Percentiles rank a stretch among this genome's conserved stretches.
These are phyloP conservation scores for Phragmatobia fuliginosa DNA, from an alignment of 2,888 invertebrate genomes.

Conservation along the genomic window DNA sequence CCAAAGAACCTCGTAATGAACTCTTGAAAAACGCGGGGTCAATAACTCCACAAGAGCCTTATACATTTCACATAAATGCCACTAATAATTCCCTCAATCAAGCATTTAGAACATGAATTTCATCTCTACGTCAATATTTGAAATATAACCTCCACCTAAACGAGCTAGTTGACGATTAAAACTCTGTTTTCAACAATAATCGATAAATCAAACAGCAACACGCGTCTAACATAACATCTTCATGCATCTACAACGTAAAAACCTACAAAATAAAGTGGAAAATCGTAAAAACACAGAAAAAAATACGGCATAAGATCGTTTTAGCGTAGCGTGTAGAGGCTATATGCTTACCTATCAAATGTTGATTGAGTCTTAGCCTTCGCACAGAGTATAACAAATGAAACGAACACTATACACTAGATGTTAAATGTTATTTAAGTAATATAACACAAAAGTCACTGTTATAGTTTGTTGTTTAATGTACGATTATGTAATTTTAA, in stretches of 20 bases:
- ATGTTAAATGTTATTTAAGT: conserved; percentile 13
- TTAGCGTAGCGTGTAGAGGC: conserved; percentile 37
- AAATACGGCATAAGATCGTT: conserved; percentile 24
- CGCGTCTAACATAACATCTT: conserved; percentile 21
- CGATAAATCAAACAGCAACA: conserved; percentile 43
- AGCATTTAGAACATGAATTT: not conserved
- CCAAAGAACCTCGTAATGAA: not conserved
- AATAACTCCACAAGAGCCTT: conserved; percentile 27
- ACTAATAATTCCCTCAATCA: not conserved
- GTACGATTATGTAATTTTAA: conserved; percentile 71
- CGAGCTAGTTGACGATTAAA: conserved; percentile 36
- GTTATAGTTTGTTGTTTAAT: conserved; percentile 47
- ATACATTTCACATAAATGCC: not conserved
- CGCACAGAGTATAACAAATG: conserved; percentile 25
- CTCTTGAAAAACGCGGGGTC: conserved; percentile 35
- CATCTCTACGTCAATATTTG: not conserved
- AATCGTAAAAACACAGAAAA: conserved; percentile 4
- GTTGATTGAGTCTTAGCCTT: conserved; percentile 26
- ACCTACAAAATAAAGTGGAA: conserved; percentile 12
- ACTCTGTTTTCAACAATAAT: conserved; percentile 38
- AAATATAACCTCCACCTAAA: conserved; percentile 9
- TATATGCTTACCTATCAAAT: conserved; percentile 39
- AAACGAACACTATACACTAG: conserved; percentile 23
- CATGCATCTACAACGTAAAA: conserved; percentile 8
- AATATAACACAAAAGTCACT: conserved; percentile 37